Evolutionary conservation across 2,888 invertebrate genomes (phyloP).

Genomic region (Chironomus riparius): DNA sequence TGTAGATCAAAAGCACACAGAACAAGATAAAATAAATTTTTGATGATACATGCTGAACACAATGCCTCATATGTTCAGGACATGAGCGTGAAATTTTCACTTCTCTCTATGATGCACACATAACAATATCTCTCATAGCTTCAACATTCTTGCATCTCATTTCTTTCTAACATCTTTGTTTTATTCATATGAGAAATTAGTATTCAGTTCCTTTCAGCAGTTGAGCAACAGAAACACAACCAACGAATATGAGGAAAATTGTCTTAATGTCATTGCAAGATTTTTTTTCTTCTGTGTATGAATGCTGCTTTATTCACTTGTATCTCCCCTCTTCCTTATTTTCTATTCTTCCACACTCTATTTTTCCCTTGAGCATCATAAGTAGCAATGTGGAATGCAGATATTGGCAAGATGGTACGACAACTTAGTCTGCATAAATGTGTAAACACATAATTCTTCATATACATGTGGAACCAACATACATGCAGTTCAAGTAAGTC

Average conservation of each 20-base stretch:
- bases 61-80: no score
- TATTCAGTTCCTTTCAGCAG: slow-evolving; percentile 2
- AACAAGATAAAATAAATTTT: no score
- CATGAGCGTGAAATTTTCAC: no score
- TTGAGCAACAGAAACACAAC: neutral
- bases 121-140: no score
- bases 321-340: neutral
- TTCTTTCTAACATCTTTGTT: neutral
- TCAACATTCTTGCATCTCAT: neutral
- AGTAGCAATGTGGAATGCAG: neutral
- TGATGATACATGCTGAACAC: no score
- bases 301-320: no score
- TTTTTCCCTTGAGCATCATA: neutral
- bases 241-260: neutral
- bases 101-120: no score
- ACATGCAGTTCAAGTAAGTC: neutral
- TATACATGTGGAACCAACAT: no score
- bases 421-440: no score
- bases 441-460: no score
- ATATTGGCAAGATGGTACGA: neutral
- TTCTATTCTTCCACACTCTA: neutral
- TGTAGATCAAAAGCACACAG: no score
- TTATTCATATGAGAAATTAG: slow-evolving; percentile 8
- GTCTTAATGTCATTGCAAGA: neutral
- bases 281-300: no score